A percentile compares a stretch with the other conserved stretches of the same genome.
Evolutionary conservation across 2,797 vertebrate genomes (phyloP).

Genomic region (Peromyscus eremicus): DNA sequence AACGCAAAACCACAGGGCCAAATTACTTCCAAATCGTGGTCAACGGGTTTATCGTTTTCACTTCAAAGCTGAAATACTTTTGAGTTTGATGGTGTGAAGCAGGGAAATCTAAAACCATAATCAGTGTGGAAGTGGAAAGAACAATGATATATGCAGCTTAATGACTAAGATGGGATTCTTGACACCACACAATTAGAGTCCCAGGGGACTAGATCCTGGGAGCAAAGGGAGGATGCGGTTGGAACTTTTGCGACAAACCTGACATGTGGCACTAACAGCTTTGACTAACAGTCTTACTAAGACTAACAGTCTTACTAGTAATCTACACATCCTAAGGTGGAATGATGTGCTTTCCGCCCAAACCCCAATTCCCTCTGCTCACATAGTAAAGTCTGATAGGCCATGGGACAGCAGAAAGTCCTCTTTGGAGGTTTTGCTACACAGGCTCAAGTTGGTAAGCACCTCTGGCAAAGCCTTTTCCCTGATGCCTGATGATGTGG

Average conservation of each 20-base stretch:
- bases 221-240: not conserved
- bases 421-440: not conserved
- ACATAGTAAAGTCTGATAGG: too few species aligned
- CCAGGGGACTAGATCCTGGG: not conserved
- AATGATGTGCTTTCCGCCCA: not conserved
- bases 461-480: not conserved
- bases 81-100: not conserved
- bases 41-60: too few species aligned
- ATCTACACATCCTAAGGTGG: not conserved
- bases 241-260: not conserved
- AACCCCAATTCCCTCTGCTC: not conserved
- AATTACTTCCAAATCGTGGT: not conserved
- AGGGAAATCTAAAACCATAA: not conserved
- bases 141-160: too few species aligned
- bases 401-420: not conserved
- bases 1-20: not conserved
- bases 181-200: not conserved
- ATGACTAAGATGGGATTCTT: not conserved
- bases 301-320: not conserved
- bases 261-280: too few species aligned
- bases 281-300: too few species aligned
- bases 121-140: rapidly evolving
- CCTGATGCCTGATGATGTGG: not conserved
- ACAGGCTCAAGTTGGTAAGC: not conserved
- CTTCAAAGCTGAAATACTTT: not conserved